phyloP scores from a whole-genome alignment of 2,113 vertebrate genomes.

The Hystrix brachyura region DNA sequence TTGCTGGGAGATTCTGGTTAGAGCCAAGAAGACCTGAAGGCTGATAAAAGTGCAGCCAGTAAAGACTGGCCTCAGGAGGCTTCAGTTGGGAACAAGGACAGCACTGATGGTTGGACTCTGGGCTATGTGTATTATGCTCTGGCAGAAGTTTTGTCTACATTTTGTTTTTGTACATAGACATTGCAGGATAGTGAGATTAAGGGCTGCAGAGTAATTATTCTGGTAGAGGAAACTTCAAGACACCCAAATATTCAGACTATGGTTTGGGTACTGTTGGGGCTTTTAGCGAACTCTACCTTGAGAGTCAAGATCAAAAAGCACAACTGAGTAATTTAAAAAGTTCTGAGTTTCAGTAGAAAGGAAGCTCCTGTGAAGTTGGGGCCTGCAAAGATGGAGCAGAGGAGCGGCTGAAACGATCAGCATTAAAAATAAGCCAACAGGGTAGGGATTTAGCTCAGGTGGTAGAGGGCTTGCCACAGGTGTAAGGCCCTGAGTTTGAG shows the following conservation, averaged over 20 bases:
- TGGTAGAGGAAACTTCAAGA: background rate
- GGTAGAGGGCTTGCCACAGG: too few relatives aligned
- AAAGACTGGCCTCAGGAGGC: background rate
- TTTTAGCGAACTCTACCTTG: background rate
- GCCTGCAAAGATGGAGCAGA: background rate
- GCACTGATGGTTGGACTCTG: background rate
- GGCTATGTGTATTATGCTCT: background rate
- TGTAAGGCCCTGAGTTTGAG: too few relatives aligned
- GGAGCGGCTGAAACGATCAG: background rate
- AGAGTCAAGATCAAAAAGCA: background rate
- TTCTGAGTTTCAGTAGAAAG: background rate
- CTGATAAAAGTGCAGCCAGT: background rate
- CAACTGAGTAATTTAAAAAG: background rate
- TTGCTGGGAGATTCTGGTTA: background rate
- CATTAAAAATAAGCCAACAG: background rate
- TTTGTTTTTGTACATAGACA: background rate
- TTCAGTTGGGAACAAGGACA: background rate
- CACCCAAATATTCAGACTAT: background rate
- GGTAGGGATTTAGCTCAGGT: too few relatives aligned
- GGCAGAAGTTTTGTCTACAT: background rate
- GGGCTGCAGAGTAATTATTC: background rate
- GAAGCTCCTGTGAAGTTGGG: background rate
- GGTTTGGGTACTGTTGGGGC: background rate
- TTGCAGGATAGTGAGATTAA: background rate
- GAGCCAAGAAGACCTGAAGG: background rate